Conservation (phyloP, 2,888 invertebrate species). For the Germaria angustata region DNA sequence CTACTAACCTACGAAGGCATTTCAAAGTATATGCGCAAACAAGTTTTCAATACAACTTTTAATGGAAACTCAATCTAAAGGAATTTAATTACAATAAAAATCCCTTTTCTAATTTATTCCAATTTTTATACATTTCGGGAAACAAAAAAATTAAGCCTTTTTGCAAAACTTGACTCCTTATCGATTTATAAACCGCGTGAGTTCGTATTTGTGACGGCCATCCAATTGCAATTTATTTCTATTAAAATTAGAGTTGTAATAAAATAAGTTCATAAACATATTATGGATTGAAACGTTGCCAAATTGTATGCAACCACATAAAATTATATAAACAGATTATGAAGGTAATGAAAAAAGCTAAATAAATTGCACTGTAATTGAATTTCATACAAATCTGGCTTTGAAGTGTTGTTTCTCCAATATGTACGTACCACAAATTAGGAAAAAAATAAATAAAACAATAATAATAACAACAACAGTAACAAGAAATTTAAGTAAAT, state of each 20-base stretch:
- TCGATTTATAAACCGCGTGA: too few relatives aligned
- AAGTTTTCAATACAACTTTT: too few relatives aligned
- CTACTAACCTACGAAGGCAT: too few relatives aligned
- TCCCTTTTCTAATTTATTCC: too few relatives aligned
- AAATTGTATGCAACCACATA: constrained; percentile 49
- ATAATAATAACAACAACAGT: constrained; percentile 11
- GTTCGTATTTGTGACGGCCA: too few relatives aligned
- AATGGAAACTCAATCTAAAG: too few relatives aligned
- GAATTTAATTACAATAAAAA: too few relatives aligned
- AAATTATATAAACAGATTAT: constrained; percentile 54
- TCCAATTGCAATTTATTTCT: neutral
- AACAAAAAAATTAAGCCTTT: too few relatives aligned
- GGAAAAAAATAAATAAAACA: constrained; percentile 41
- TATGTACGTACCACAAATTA: constrained; percentile 34
- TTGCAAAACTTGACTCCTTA: too few relatives aligned
- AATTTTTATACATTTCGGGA: too few relatives aligned
- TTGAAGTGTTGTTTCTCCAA: constrained; percentile 46
- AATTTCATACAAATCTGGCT: constrained; percentile 57
- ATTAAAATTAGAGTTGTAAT: neutral
- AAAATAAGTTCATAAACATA: neutral
- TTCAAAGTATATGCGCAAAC: too few relatives aligned
- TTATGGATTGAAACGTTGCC: neutral
- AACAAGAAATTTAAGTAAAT: constrained; percentile 46
- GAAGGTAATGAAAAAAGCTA: constrained; percentile 52
- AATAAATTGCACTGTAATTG: constrained; percentile 63